phyloP scores from a whole-genome alignment of 2,797 vertebrate species.

The Molossus molossus region DNA sequence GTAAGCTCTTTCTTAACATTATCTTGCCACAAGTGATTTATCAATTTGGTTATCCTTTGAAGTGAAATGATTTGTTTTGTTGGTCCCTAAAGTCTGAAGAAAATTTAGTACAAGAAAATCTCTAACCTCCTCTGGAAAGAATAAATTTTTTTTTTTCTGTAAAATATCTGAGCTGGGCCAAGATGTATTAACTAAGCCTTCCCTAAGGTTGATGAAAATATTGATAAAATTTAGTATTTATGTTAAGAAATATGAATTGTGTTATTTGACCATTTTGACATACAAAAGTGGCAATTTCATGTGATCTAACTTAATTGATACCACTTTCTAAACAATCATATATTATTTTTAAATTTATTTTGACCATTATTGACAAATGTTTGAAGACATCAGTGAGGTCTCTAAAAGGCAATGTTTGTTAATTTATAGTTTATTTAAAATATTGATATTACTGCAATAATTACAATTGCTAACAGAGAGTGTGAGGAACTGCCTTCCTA shows the following conservation, averaged over 20 bases:
- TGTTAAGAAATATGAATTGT: neutral
- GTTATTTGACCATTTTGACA: neutral
- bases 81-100: conserved; percentile 2
- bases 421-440: conserved; percentile 26
- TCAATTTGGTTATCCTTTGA: conserved; percentile 20
- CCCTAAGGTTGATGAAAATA: neutral
- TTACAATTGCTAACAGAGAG: neutral
- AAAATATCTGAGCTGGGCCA: neutral
- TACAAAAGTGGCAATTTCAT: neutral
- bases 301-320: neutral
- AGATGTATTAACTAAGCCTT: neutral
- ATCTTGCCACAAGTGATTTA: conserved; percentile 58
- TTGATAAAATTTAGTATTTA: neutral
- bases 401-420: neutral
- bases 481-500: neutral
- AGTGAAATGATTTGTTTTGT: neutral
- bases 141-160: neutral
- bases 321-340: neutral
- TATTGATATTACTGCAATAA: conserved; percentile 9
- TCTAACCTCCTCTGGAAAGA: neutral
- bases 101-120: conserved; percentile 38
- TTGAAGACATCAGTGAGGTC: neutral
- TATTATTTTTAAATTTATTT: conserved; percentile 29
- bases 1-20: conserved; percentile 46
- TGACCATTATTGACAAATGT: neutral